Evolutionary conservation across 1,140 invertebrate genomes (phyloP), one percentile per base, ranked within the genome.

Genomic region (Drosophila biarmipes): DNA sequence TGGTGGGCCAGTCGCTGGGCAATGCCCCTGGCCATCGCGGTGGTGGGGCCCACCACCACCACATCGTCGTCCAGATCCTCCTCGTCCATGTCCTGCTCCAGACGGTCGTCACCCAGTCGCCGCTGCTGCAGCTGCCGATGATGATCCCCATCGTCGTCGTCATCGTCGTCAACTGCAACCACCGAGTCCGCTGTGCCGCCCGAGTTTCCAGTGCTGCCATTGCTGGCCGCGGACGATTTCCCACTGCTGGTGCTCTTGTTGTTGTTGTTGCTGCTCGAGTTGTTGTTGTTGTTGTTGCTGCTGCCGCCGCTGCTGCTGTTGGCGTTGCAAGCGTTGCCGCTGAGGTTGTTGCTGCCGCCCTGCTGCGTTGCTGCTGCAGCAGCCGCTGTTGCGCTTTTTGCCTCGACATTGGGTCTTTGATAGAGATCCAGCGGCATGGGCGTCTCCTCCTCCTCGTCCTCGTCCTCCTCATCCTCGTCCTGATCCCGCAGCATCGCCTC

Each of bases 351-450:
- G 43, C 54, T 63, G 61, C 34, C 27, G 29, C 46, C 17, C 7
- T 73, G 61, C 48, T 43, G 58, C 59, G 75, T 35, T 71, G 64
- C 45, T 40, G 58, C 31, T 76, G 59, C 56, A 49, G 54, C 53
- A 4, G 77, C 52, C 17, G 62, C 53, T 48, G 24, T 24, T 24
- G 57, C 53, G 56, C 52, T 37, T 35, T 78, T 79, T 55, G 54
- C 35, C 54, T 78, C 81, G 15, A 59, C 66, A 46, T 34, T 51
- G 5, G 81, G 89, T 73, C 91, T 77, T 76, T 92, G 91, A 76
- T 92, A 92, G 82, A 92, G 82, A 90, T 92, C 91, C 76, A 92
- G 55, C 52, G 91, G 89, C 73, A 82, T 79, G 43, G 90, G 80
- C 67, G 89, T 76, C 37, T 90, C 85, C 42, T 87, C 79, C 29